Evolutionary conservation across 2,113 vertebrate genomes (phyloP).

Genomic region (Dasypus novemcinctus): DNA sequence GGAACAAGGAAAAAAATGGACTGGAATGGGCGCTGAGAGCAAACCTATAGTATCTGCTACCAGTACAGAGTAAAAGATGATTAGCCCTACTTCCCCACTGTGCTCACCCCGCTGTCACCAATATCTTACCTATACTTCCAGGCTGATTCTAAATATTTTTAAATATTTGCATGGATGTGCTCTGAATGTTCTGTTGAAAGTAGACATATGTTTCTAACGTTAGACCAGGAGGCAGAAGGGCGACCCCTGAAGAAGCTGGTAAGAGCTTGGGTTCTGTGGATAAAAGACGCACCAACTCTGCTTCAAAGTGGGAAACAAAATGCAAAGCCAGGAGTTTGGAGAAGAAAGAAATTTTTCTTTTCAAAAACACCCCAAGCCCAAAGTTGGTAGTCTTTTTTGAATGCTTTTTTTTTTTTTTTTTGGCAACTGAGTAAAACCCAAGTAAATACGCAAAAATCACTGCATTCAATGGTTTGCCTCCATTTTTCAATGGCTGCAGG

Average conservation of each 20-base stretch:
- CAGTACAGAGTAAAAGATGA: background rate
- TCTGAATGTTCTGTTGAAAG: background rate
- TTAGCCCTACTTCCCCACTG: background rate
- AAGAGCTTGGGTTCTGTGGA: background rate
- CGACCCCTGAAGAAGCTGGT: background rate
- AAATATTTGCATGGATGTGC: background rate
- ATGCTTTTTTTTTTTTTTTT: no score
- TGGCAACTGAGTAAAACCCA: background rate
- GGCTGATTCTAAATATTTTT: background rate
- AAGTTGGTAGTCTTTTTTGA: background rate
- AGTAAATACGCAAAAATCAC: background rate
- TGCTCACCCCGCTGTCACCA: background rate
- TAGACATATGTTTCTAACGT: background rate
- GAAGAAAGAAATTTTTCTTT: background rate
- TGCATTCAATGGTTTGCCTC: background rate
- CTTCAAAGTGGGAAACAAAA: background rate
- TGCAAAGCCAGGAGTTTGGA: background rate
- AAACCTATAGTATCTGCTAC: background rate
- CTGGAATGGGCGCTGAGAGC: background rate
- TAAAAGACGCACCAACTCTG: background rate
- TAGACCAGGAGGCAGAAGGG: background rate
- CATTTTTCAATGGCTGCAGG: background rate
- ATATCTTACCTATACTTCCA: background rate
- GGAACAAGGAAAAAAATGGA: background rate
- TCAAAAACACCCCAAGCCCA: background rate